Evolutionary conservation across 2,113 vertebrate genomes (phyloP), one percentile per base, ranked within the genome.

Genomic region (Copsychus sechellarum): DNA sequence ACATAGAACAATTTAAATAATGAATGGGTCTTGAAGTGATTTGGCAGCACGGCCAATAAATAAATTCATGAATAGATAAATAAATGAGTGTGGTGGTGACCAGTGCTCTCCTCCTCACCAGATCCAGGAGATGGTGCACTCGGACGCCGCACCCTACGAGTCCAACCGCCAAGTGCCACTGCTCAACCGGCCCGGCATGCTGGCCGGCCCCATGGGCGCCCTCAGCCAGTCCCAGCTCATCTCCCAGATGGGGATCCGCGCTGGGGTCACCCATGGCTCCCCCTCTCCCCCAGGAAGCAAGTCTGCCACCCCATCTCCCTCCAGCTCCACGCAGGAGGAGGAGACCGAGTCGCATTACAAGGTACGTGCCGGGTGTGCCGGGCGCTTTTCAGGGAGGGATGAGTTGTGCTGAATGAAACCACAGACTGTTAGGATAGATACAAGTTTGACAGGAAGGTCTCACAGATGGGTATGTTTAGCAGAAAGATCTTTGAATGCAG

Each of bases 91-190:
- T 67, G 21, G 82, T 53, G 33, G 92, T 95, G 21, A 89, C 78
- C 9, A 36, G 64, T 64, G 69, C 90, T 98, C 69, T 98, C 98
- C 97, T 98, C 98, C 97, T 97, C 97, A 83, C 91, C 96, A 99
- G 99, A 99, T 99, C 98, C 99, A 99, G 98, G 99, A 99, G 98
- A 99, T 99, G 99, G 98, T 99, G 96, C 98, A 99, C 98, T 99
- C 98, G 11, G 98, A 99, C 5, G 98, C 98, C 93, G 93, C 98
- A 11, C 98, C 98, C 98, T 99, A 99, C 33, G 99, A 99, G 93
- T 98, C 98, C 7, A 97, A 98, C 97, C 98, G 98, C 96, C 98
- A 98, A 92, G 98, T 98, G 97, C 98, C 99, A 83, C 98, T 99
- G 98, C 95, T 99, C 97, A 99, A 98, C 97, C 98, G 98, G 89